Base-by-base conservation (phyloP, 2,113 vertebrate genomes). In the Onychorhynchus coronatus region DNA sequence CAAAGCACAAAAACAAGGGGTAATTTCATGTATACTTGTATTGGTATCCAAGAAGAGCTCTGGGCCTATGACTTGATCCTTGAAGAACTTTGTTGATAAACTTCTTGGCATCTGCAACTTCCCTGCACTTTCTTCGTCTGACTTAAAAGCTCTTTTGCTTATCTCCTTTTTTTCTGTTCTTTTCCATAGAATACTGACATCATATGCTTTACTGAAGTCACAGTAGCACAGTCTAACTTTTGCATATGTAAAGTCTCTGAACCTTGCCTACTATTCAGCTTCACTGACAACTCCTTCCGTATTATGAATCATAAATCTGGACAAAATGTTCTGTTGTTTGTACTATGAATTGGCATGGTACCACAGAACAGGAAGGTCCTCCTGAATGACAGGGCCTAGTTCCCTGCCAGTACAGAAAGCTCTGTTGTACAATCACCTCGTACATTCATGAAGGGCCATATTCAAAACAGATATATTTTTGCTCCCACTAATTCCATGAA, bases 291-390 rank as follows among this genome's bases (percentile, higher is more conserved):
- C 19, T 53, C 35, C 28, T 91, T 76, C 78, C 27, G 3, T 30
- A 47, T 37, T 71, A 74, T 18, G 50, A 86, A 80, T 65, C 33
- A 28, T 22, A 71, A 27, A 39, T 12, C 39, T 37, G 92, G 70
- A 95, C 95, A 89, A 91, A 96, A 90, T 89, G 94, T 97, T 92
- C 94, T 91, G n/a, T 50, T 83, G 7, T 24, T 49, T 62, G 19
- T 89, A 42, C 66, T 59, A 25, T 4, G 61, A 77, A 91, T 77
- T 50, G 44, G 67, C 91, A 95, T 14, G 35, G 79, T 55, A 93
- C 89, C 86, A 67, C 19, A 33, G 72, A 66, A 67, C 39, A 84
- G 42, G 42, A 70, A 84, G n/a, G 85, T 46, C 52, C 67, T 79
- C 35, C 72, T 42, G 79, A 88, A 80, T 55, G 50, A 73, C 3